Conservation (phyloP, 2,888 invertebrate genomes). For the Zele albiditarsus region DNA sequence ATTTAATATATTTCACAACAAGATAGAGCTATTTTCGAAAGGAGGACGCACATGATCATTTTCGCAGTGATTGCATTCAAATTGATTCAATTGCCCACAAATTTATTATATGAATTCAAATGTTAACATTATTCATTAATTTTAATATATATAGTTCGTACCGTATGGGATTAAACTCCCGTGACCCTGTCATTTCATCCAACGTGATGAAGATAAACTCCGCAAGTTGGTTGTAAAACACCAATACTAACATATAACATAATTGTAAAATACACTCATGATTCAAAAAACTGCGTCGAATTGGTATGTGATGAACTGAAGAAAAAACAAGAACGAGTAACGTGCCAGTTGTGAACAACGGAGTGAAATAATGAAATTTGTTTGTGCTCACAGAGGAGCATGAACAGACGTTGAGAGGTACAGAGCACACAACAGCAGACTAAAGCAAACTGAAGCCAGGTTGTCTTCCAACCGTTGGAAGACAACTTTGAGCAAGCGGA, state of each 20-base stretch:
- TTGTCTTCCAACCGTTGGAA: no score
- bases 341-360: slow-evolving; percentile 1
- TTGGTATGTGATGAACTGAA: neutral
- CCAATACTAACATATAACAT: neutral
- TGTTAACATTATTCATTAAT: neutral
- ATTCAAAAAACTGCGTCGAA: slow-evolving; percentile 3
- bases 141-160: slow-evolving; percentile 52
- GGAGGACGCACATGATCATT: no score
- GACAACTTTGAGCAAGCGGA: slow-evolving; percentile 37
- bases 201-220: slow-evolving; percentile 18
- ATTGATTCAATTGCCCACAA: no score
- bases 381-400: neutral
- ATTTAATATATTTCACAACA: no score
- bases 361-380: neutral
- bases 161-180: slow-evolving; percentile 70
- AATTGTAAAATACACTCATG: slow-evolving; percentile 9
- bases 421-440: slow-evolving; percentile 55
- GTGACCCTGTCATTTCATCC: slow-evolving; percentile 67
- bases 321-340: slow-evolving; percentile 30
- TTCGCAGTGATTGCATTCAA: no score
- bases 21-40: no score
- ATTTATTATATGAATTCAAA: no score
- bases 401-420: neutral
- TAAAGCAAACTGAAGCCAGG: slow-evolving; percentile 51
- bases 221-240: neutral